A percentile compares a stretch with the other conserved stretches of the same genome.
These are phyloP conservation scores for Drosophila teissieri DNA, from an alignment of 1,140 invertebrate species.

Conservation along the genomic window DNA sequence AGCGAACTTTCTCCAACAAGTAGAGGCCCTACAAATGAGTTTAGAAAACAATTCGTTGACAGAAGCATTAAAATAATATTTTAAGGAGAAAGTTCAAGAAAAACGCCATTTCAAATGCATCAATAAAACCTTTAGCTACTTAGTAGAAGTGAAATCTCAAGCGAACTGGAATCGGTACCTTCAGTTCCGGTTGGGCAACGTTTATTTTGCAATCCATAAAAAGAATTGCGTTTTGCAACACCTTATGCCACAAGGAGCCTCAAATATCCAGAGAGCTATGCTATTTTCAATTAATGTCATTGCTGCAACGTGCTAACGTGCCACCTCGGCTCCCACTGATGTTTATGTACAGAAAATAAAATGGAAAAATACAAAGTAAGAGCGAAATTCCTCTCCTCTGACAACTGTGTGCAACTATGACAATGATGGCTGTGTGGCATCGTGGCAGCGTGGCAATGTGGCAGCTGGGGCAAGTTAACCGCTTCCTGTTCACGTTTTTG, in stretches of 20 bases:
- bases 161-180: background rate
- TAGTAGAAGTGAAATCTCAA: background rate
- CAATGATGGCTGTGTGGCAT: slow-evolving; percentile 12
- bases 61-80: background rate
- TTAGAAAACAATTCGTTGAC: background rate
- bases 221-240: background rate
- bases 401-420: slow-evolving; percentile 11
- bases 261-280: slow-evolving; percentile 1
- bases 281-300: slow-evolving; percentile 26
- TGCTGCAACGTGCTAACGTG: slow-evolving; percentile 14
- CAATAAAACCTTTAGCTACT: background rate
- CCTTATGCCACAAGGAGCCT: background rate
- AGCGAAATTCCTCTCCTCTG: background rate
- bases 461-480: slow-evolving; percentile 18
- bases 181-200: background rate
- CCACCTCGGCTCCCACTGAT: background rate
- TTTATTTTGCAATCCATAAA: background rate
- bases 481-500: slow-evolving; percentile 49
- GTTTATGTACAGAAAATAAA: background rate
- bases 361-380: background rate
- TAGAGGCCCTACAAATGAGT: background rate
- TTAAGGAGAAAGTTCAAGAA: background rate
- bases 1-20: too few species aligned
- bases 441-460: background rate
- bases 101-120: background rate